Conservation (phyloP, 1,140 invertebrate genomes). For the Drosophila tropicalis region DNA sequence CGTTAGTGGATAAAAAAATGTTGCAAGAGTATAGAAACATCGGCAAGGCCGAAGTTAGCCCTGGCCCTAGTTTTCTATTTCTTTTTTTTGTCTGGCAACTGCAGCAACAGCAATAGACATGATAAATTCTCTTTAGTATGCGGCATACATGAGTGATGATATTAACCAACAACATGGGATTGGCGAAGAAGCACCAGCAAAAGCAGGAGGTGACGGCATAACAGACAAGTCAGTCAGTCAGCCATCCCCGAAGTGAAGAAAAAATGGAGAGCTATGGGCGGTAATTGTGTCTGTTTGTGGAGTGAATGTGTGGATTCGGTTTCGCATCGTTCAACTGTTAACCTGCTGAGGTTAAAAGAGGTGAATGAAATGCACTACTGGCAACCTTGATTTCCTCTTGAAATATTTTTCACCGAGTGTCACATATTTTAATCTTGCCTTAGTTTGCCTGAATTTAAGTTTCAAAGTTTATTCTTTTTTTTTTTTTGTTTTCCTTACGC, state of each 20-base stretch:
- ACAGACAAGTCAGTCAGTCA: slow-evolving; percentile 28
- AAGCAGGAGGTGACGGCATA: not conserved
- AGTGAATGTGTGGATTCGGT: not conserved
- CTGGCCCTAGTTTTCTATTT: no score
- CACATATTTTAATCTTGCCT: not conserved
- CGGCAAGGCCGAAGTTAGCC: no score
- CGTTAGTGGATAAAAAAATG: no score
- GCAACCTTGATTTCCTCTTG: not conserved
- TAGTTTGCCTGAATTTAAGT: slow-evolving; percentile 5
- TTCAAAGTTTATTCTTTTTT: not conserved
- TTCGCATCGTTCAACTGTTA: slow-evolving; percentile 20
- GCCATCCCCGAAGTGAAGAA: slow-evolving; percentile 4
- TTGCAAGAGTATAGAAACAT: no score
- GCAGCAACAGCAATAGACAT: slow-evolving; percentile 55
- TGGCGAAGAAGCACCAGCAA: not conserved
- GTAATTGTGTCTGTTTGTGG: no score
- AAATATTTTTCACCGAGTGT: not conserved
- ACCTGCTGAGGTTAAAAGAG: slow-evolving; percentile 14
- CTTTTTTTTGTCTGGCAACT: slow-evolving; percentile 38
- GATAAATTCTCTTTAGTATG: slow-evolving; percentile 81
- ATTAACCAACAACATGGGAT: slow-evolving; percentile 72
- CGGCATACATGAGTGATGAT: slow-evolving; percentile 80
- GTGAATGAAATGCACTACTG: not conserved
- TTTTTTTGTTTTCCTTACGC: no score
- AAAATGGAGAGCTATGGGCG: not conserved